Evolutionary conservation across 2,113 vertebrate species (phyloP).

Genomic region (Tapirus terrestris): DNA sequence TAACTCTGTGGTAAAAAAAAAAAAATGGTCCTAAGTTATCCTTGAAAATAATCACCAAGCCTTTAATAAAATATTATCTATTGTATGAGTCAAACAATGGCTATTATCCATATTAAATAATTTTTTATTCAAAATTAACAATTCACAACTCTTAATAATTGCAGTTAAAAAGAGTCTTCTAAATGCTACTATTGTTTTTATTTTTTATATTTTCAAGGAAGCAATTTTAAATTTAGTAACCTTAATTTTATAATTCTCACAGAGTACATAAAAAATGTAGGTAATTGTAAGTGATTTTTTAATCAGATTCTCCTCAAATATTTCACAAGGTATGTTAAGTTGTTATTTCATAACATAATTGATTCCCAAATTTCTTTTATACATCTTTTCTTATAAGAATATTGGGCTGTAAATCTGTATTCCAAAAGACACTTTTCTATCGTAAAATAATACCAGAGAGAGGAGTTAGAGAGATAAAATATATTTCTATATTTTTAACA

Average conservation of each 20-base stretch:
- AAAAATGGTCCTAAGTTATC: neutral
- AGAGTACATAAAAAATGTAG: conserved; percentile 7
- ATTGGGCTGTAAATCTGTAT: conserved; percentile 21
- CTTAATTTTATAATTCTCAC: conserved; percentile 52
- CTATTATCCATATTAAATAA: neutral
- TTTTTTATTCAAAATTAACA: conserved; percentile 34
- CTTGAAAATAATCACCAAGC: neutral
- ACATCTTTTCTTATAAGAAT: neutral
- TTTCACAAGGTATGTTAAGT: neutral
- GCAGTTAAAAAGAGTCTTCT: neutral
- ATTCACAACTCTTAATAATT: neutral
- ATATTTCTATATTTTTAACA: neutral
- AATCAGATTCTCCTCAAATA: conserved; percentile 18
- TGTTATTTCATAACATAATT: neutral
- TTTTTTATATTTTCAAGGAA: conserved; percentile 19
- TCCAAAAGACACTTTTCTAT: conserved; percentile 10
- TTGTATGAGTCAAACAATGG: neutral
- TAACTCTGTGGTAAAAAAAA: neutral
- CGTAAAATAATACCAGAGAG: neutral
- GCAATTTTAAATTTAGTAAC: conserved; percentile 24
- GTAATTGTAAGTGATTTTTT: conserved; percentile 28
- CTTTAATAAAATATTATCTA: conserved; percentile 22
- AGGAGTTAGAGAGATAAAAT: neutral
- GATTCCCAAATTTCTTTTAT: conserved; percentile 4
- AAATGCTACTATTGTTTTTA: neutral